These are phyloP conservation scores for Serranus cabrilla DNA, from an alignment of 2,797 vertebrate species.

Conservation along the genomic window DNA sequence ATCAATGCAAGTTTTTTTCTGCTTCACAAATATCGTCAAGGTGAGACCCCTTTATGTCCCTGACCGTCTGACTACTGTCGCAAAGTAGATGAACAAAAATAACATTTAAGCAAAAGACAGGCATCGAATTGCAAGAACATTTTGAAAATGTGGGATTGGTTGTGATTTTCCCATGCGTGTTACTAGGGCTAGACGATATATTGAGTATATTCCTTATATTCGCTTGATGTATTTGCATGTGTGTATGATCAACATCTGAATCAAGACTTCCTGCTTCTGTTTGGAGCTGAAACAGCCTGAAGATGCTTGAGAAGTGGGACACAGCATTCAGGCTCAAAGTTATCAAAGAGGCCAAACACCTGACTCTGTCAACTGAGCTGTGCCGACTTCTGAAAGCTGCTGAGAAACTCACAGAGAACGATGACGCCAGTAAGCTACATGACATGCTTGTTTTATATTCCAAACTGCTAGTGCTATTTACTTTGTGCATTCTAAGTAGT, in stretches of 20 bases:
- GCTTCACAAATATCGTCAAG: no score
- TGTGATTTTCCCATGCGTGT: no score
- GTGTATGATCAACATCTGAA: conserved; percentile 3
- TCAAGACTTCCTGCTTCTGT: conserved; percentile 18
- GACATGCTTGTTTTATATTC: conserved; percentile 8
- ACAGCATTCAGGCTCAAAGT: conserved; percentile 50
- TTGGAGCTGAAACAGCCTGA: conserved; percentile 16
- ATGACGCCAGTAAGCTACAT: conserved; percentile 10
- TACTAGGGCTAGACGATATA: no score
- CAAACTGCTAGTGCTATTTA: not conserved
- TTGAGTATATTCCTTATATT: no score
- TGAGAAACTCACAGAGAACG: conserved; percentile 20
- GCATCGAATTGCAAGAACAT: no score
- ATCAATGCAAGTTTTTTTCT: not conserved
- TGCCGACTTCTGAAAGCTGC: conserved; percentile 29
- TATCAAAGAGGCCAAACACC: conserved; percentile 54
- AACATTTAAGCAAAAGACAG: no score
- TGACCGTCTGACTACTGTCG: no score
- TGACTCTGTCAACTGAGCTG: conserved; percentile 44
- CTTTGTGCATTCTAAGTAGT: not conserved
- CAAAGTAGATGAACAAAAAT: no score
- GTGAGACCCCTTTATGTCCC: no score
- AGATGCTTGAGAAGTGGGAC: conserved; percentile 46
- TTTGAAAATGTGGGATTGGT: no score
- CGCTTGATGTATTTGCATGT: not conserved